These are phyloP conservation scores for Caranx melampygus DNA, from an alignment of 2,113 vertebrate genomes.

Conservation along the genomic window DNA sequence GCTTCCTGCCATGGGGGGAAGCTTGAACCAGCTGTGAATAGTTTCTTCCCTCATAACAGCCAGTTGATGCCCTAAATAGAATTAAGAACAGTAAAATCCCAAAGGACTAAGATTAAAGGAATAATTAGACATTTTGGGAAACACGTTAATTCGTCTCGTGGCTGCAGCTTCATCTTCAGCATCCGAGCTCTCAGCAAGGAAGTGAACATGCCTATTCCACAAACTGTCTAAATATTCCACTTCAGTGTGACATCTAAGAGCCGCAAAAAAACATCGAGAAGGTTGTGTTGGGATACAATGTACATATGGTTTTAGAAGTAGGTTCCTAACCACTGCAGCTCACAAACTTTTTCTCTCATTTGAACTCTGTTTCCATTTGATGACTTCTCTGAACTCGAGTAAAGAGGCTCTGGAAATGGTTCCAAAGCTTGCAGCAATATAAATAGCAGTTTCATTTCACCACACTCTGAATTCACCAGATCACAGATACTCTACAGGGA, in stretches of 20 bases:
- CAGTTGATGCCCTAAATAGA: not conserved
- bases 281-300: not conserved
- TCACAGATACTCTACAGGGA: not conserved
- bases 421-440: not conserved
- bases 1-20: not conserved
- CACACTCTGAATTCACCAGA: not conserved
- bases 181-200: not conserved
- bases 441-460: not conserved
- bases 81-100: not conserved
- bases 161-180: not conserved
- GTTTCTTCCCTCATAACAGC: not conserved
- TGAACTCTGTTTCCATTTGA: slow-evolving; percentile 6
- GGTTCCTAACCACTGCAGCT: not conserved
- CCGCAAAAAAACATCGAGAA: not conserved
- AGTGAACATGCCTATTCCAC: not conserved
- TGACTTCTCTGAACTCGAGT: not conserved
- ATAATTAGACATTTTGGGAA: not conserved
- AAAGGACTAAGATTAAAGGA: not conserved
- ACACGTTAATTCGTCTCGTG: not conserved
- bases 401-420: not conserved
- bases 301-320: not conserved
- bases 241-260: not conserved
- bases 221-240: not conserved
- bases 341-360: slow-evolving; percentile 1
- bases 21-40: not conserved